A percentile compares a stretch with the other conserved stretches of the same genome.
Conservation (phyloP, 2,113 vertebrate genomes). For the Abramis brama region DNA sequence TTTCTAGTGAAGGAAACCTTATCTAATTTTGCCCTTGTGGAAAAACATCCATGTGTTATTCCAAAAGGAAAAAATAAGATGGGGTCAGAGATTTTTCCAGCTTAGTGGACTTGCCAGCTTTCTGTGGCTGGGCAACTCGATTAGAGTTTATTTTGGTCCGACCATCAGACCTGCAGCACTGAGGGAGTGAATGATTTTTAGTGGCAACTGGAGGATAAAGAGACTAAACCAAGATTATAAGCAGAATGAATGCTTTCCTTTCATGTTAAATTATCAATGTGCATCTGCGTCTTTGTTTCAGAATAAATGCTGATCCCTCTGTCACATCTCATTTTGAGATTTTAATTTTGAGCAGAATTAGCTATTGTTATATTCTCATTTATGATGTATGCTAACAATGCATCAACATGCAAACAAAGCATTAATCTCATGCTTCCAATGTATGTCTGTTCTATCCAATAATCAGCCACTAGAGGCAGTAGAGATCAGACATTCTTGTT, state of each 20-base stretch:
- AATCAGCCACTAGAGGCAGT: constrained; percentile 27
- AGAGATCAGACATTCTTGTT: neutral
- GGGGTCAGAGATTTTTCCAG: constrained; percentile 34
- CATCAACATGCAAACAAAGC: neutral
- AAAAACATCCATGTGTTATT: neutral
- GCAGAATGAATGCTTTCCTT: neutral
- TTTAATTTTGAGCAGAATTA: neutral
- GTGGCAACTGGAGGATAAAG: constrained; percentile 11
- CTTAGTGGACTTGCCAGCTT: constrained; percentile 17
- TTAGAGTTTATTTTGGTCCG: constrained; percentile 37
- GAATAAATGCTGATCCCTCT: neutral
- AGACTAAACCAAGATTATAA: neutral
- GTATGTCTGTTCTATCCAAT: neutral
- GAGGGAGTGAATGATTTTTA: constrained; percentile 3
- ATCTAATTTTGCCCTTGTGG: neutral
- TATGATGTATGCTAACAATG: neutral
- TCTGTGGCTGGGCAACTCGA: neutral
- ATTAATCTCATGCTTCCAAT: neutral
- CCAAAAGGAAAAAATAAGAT: neutral
- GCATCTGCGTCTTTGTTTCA: constrained; percentile 7
- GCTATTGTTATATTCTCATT: neutral
- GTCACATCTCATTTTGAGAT: neutral
- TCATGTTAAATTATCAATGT: constrained; percentile 12
- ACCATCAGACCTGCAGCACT: neutral
- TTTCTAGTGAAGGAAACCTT: neutral